Evolutionary conservation across 2,113 vertebrate species (phyloP), one percentile per base, ranked within the genome.

Genomic region (Etheostoma cragini): DNA sequence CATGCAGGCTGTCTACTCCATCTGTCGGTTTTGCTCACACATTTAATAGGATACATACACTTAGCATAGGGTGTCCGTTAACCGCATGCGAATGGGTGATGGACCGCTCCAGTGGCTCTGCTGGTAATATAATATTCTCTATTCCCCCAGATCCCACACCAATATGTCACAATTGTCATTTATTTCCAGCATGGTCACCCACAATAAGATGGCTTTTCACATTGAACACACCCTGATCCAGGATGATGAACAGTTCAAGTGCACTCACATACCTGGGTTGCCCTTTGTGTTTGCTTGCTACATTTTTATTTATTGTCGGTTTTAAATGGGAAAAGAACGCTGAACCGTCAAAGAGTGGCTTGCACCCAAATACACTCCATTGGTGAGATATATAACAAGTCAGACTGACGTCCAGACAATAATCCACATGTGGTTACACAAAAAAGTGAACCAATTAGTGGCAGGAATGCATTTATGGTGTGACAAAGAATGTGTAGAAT

Each of bases 91-190:
- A 84, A 89, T 60, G 85, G 87, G 83, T 87, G 88, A 91, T 80
- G 90, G 88, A 89, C 89, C 85, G 90, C 90, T 92, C 78, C 88
- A 83, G 78, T 83, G 88, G 78, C 83, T 88, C 84, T 66, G 87
- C 53, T 26, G 66, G 78, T 93, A 93, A 93, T 92, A 92, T 92
- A 90, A 93, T 93, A 88, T 84, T 69, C 76, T 81, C 78, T 61
- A 81, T 87, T 85, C 80, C 92, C 91, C 84, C 67, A 87, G 91
- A 93, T 94, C 93, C 92, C 93, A 91, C 86, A 92, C 86, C 92
- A 94, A 93, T 94, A 93, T 94, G 92, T 93, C 91, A 91, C 91
- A 91, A 90, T 93, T 91, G 89, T 92, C 89, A 89, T 90, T 89
- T 92, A 92, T 91, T 92, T 84, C 91, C 83, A 87, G 81, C 88